These are phyloP conservation scores for Melitaea cinxia DNA, from an alignment of 1,140 invertebrate genomes.

Conservation along the genomic window DNA sequence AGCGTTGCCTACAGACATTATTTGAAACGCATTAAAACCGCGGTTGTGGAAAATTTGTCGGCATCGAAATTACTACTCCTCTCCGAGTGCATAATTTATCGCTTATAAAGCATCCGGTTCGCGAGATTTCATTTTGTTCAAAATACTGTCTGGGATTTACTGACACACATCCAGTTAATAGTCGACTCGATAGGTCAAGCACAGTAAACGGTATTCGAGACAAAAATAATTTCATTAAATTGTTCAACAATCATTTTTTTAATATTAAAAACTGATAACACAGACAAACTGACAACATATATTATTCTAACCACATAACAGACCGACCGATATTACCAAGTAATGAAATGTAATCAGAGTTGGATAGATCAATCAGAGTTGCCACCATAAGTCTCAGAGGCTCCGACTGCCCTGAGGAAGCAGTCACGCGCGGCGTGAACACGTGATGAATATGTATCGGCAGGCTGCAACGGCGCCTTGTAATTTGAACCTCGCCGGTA, in stretches of 20 bases:
- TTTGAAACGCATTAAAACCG: constrained; percentile 81
- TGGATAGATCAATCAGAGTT: neutral
- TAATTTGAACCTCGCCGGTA: constrained; percentile 76
- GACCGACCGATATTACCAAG: neutral
- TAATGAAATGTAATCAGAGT: neutral
- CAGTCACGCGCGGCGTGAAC: constrained; percentile 72
- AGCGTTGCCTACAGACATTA: constrained; percentile 79
- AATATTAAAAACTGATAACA: no score
- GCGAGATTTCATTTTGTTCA: constrained; percentile 51
- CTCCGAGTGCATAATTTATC: constrained; percentile 75
- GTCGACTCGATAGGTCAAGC: constrained; percentile 17
- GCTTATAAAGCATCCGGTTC: constrained; percentile 64
- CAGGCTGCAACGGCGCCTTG: constrained; percentile 73
- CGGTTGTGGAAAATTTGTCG: constrained; percentile 78
- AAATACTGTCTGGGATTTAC: constrained; percentile 75
- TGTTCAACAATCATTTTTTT: neutral
- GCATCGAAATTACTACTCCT: constrained; percentile 79
- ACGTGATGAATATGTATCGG: constrained; percentile 72
- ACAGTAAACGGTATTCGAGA: neutral
- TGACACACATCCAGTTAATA: constrained; percentile 52
- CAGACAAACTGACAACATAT: neutral
- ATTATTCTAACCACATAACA: neutral
- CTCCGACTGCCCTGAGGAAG: constrained; percentile 63
- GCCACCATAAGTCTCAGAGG: neutral
- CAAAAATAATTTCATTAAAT: neutral